These are phyloP conservation scores for Acronicta aceris DNA, from an alignment of 2,888 invertebrate species.

Conservation along the genomic window DNA sequence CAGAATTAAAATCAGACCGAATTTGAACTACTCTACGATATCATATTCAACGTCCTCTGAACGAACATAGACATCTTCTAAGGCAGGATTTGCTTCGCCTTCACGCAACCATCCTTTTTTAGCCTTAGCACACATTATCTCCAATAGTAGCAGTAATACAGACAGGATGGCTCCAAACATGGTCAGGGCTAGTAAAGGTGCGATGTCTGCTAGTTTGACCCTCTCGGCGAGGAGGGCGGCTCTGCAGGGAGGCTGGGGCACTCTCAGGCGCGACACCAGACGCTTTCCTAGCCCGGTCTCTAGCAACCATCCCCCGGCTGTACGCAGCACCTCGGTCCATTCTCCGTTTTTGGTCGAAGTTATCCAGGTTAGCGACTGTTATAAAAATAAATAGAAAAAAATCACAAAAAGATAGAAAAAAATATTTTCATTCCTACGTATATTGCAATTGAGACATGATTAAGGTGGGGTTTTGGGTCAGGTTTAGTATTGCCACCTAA, in stretches of 20 bases:
- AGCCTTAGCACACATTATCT: conserved; percentile 65
- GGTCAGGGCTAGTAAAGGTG: conserved; percentile 66
- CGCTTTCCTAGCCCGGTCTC: conserved; percentile 75
- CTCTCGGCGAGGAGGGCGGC: conserved; percentile 77
- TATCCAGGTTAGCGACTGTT: conserved; percentile 71
- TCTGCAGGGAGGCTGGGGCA: conserved; percentile 73
- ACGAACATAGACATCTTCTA: conserved; percentile 1
- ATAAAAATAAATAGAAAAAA: conserved; percentile 5
- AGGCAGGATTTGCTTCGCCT: conserved; percentile 4
- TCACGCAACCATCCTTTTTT: conserved; percentile 11
- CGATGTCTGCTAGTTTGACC: conserved; percentile 76
- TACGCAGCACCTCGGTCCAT: conserved; percentile 68
- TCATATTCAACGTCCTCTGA: conserved; percentile 9
- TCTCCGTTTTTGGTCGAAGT: conserved; percentile 70
- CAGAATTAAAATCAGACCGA: neutral
- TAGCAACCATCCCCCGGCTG: conserved; percentile 70
- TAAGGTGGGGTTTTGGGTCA: too few species aligned
- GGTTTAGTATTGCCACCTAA: too few species aligned
- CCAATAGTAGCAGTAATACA: conserved; percentile 66
- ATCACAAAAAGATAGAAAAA: too few species aligned
- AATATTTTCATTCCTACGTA: too few species aligned
- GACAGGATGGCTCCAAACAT: conserved; percentile 66
- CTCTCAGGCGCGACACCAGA: conserved; percentile 61
- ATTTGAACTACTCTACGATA: conserved; percentile 1
- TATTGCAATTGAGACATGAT: too few species aligned